These are phyloP conservation scores for Antennarius striatus DNA, from an alignment of 2,113 vertebrate species.

Conservation along the genomic window DNA sequence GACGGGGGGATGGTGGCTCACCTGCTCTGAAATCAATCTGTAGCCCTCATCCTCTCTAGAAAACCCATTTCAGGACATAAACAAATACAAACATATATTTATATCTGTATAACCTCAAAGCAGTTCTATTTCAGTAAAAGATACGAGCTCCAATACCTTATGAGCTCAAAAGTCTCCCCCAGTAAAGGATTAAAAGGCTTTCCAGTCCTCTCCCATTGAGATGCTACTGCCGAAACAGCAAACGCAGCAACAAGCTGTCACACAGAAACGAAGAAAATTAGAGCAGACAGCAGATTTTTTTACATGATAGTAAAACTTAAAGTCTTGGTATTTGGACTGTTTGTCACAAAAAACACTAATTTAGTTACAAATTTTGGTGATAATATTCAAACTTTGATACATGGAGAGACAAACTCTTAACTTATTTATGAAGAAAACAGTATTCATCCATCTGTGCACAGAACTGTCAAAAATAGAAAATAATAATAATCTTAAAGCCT, in stretches of 20 bases:
- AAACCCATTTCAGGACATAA: background rate
- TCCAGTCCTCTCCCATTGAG: slow-evolving; percentile 97
- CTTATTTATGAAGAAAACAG: too few species aligned
- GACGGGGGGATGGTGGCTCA: slow-evolving; percentile 95
- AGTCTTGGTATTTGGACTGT: background rate
- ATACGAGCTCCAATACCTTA: slow-evolving; percentile 77
- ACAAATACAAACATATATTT: background rate
- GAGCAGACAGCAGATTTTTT: background rate
- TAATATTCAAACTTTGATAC: too few species aligned
- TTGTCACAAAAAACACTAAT: too few species aligned
- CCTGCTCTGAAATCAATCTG: slow-evolving; percentile 93
- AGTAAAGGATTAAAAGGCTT: slow-evolving; percentile 97
- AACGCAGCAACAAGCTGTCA: slow-evolving; percentile 91
- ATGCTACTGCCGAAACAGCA: slow-evolving; percentile 94
- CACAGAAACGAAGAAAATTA: slow-evolving; percentile 8
- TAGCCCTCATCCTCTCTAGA: slow-evolving; percentile 91
- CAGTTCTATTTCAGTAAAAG: background rate
- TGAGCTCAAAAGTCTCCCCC: slow-evolving; percentile 93
- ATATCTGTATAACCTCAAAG: background rate
- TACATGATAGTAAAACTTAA: background rate
- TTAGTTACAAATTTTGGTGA: too few species aligned
- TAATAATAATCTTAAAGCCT: background rate
- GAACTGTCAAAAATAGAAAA: background rate
- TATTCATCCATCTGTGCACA: too few species aligned
- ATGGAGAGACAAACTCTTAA: background rate